Conservation (phyloP, 2,888 invertebrate genomes). For the Liposcelis brunnea region DNA sequence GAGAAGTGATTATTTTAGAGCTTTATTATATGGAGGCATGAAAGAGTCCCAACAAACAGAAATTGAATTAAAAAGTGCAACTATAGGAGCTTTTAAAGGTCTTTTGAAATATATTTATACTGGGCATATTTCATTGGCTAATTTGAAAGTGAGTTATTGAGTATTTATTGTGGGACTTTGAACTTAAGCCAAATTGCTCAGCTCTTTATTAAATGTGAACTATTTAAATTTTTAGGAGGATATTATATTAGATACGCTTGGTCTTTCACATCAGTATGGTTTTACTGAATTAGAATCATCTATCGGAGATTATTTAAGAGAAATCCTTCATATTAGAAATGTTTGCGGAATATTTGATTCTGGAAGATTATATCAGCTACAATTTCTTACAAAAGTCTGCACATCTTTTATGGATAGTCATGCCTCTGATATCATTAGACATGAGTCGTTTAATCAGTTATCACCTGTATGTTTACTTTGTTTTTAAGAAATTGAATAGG, state of each 20-base stretch:
- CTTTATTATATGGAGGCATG: slow-evolving; percentile 42
- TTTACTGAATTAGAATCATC: slow-evolving; percentile 80
- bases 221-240: slow-evolving; percentile 19
- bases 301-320: slow-evolving; percentile 83
- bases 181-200: no score
- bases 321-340: slow-evolving; percentile 71
- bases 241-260: slow-evolving; percentile 39
- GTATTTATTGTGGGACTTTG: no score
- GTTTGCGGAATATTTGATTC: slow-evolving; percentile 92
- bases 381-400: slow-evolving; percentile 52
- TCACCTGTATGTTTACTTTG: slow-evolving; percentile 47
- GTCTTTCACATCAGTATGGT: slow-evolving; percentile 90
- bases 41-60: slow-evolving; percentile 51
- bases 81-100: slow-evolving; percentile 70
- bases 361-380: slow-evolving; percentile 51
- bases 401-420: slow-evolving; percentile 80
- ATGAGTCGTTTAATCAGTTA: slow-evolving; percentile 66
- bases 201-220: no score
- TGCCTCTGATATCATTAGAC: slow-evolving; percentile 65
- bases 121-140: slow-evolving; percentile 44
- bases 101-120: slow-evolving; percentile 91
- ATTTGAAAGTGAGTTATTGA: slow-evolving; percentile 33
- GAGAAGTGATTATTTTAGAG: slow-evolving; percentile 82
- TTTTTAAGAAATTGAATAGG: slow-evolving; percentile 1
- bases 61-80: slow-evolving; percentile 70